Conservation (phyloP, 2,113 vertebrate species). For the Sciurus niger region DNA sequence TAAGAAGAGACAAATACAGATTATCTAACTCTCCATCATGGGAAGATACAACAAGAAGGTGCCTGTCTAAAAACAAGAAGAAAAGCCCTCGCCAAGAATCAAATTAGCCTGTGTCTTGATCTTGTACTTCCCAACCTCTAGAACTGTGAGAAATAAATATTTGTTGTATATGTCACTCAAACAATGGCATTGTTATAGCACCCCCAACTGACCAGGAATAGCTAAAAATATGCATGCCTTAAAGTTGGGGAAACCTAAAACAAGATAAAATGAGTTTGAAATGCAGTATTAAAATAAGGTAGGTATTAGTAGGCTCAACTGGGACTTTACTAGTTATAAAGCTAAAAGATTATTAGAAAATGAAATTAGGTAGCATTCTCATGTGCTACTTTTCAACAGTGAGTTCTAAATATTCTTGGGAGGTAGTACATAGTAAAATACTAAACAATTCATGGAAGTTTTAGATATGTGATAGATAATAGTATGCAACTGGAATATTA, state of each 20-base stretch:
- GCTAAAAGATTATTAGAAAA: slow-evolving; percentile 28
- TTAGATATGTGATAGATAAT: background rate
- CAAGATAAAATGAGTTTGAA: background rate
- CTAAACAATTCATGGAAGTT: background rate
- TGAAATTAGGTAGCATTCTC: slow-evolving; percentile 2
- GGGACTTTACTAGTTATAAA: background rate
- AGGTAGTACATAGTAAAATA: background rate
- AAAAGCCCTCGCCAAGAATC: background rate
- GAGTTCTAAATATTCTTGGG: background rate
- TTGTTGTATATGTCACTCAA: background rate
- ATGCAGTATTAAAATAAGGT: background rate
- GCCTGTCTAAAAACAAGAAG: background rate
- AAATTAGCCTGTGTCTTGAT: background rate
- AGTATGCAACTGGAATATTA: background rate
- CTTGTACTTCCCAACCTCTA: background rate
- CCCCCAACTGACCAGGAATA: background rate
- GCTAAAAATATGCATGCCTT: background rate
- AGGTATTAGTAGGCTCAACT: background rate
- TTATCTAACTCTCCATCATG: background rate
- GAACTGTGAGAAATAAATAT: background rate
- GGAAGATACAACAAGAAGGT: background rate
- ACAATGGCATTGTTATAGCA: background rate
- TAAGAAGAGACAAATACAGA: background rate
- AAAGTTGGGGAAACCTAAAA: background rate
- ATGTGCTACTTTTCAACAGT: background rate